Conservation (phyloP, 2,113 vertebrate species). For the Proterorhinus semilunaris region DNA sequence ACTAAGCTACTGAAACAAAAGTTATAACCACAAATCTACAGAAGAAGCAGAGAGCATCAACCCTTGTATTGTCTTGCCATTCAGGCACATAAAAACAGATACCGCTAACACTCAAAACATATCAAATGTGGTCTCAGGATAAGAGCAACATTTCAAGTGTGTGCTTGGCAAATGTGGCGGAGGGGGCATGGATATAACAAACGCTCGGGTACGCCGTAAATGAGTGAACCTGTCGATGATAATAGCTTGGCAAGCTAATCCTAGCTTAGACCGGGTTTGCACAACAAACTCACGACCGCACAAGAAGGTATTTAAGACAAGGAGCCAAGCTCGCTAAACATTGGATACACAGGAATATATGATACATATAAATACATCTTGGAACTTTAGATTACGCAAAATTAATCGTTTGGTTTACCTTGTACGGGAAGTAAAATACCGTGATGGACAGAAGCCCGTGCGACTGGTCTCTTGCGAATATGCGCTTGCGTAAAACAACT, state of each 20-base stretch:
- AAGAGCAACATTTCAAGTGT: neutral
- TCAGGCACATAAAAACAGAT: too few species aligned
- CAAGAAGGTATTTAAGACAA: neutral
- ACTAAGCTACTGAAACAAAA: too few species aligned
- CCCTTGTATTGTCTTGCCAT: too few species aligned
- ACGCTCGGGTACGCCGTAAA: slow-evolving; percentile 51
- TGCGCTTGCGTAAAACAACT: slow-evolving; percentile 52
- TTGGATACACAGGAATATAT: neutral
- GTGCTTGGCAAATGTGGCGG: neutral
- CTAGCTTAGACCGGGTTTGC: slow-evolving; percentile 63
- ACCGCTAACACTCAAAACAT: fast-evolving
- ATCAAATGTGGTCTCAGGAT: too few species aligned
- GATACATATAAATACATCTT: neutral
- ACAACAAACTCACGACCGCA: slow-evolving; percentile 39
- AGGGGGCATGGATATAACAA: slow-evolving; percentile 37
- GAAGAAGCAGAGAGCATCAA: too few species aligned
- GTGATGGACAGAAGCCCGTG: slow-evolving; percentile 23
- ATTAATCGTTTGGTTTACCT: slow-evolving; percentile 41
- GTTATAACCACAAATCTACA: too few species aligned
- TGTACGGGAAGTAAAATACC: slow-evolving; percentile 51
- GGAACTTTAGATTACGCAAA: neutral
- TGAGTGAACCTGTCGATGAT: slow-evolving; percentile 27
- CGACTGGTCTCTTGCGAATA: slow-evolving; percentile 20
- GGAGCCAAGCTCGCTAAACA: neutral
- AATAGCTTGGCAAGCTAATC: slow-evolving; percentile 53